Percentiles rank a stretch among this genome's conserved stretches.
phyloP scores from a whole-genome alignment of 2,888 invertebrate species.

The Callyntrura guangdongensis region DNA sequence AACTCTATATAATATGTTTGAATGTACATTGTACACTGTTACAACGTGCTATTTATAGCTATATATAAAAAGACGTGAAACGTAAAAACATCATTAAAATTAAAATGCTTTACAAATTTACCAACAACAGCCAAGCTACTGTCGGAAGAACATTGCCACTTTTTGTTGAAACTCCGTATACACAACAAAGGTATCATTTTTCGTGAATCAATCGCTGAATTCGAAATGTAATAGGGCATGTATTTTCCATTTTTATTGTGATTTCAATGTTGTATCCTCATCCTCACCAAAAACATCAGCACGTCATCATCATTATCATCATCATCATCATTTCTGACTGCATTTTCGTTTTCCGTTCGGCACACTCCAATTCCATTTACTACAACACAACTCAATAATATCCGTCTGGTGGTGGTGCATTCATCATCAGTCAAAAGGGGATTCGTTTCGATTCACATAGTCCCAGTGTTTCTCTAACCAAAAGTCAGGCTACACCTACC shows the following conservation, averaged over 20 bases:
- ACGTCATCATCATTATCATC: constrained; percentile 21
- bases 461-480: constrained; percentile 31
- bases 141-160: not conserved
- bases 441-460: not conserved
- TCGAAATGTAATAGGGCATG: constrained; percentile 6
- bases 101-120: not conserved
- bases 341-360: constrained; percentile 29
- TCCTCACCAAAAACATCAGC: constrained; percentile 23
- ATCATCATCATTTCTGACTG: not conserved
- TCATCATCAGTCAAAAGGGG: not conserved
- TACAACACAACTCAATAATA: no score
- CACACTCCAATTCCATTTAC: constrained; percentile 27
- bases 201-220: constrained; percentile 45
- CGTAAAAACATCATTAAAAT: not conserved
- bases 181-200: constrained; percentile 11
- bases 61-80: no score
- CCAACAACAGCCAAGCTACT: not conserved
- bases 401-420: not conserved
- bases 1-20: not conserved
- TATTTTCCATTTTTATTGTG: constrained; percentile 42
- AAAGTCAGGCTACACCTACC: constrained; percentile 36
- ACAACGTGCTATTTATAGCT: not conserved
- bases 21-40: not conserved
- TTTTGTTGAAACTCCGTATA: not conserved
- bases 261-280: constrained; percentile 32